Evolutionary conservation across 2,113 vertebrate species (phyloP), one percentile per base, ranked within the genome.

Genomic region (Cryptotis parvus): DNA sequence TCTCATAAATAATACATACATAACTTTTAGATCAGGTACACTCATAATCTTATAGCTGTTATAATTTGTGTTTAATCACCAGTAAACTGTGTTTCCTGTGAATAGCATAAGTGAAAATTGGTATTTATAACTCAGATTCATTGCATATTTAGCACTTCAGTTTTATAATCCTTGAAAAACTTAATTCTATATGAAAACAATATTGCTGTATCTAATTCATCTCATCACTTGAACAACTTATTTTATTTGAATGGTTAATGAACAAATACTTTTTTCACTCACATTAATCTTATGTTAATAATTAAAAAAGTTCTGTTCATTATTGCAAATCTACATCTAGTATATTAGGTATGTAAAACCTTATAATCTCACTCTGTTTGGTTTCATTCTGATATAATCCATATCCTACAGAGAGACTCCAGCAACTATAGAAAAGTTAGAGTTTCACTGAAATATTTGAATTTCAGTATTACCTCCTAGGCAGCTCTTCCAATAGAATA

Each of bases 371-470:
- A 61, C 29, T 37, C 2, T 20, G 55, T 69, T 58, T 65, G 12
- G 43, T 27, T 89, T 2, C 4, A 15, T 74, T 92, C 52, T 63
- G 29, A 73, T 14, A 77, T 9, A 77, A 55, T 77, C n/a, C 45
- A 6, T 58, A 73, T 65, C 18, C 31, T 68, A 58, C 18, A 58
- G 4, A 45, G 20, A 74, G 29, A 82, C 0, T 41, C 5, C 15
- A 70, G n/a, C 74, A 24, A 78, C 15, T 92, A 3, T 2, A 61
- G 49, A 4, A 84, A 87, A 24, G 26, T 73, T 24, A 27, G 29
- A 81, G 31, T 88, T 85, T 66, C 88, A 68, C 68, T 91, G 1
- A 16, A 78, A 86, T 41, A 68, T 80, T 39, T 68, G 39, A 84
- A 68, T 26, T 87, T 9, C 16, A 18, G 5, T 93, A 58, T 70